Percentiles rank a stretch among this genome's conserved stretches.
Evolutionary conservation across 2,888 invertebrate genomes (phyloP).

Genomic region (Sphinx pinastri): DNA sequence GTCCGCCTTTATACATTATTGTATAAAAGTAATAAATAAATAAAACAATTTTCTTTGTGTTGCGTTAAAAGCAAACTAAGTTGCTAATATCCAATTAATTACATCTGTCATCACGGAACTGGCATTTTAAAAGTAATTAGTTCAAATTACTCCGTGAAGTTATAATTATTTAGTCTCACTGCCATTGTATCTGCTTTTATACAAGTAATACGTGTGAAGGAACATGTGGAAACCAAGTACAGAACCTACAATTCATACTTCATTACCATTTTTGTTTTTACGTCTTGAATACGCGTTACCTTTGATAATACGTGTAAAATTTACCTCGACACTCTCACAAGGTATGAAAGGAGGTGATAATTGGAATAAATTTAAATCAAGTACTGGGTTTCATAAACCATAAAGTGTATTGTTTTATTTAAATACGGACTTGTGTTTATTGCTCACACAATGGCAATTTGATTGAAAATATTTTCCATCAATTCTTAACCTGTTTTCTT

Average conservation of each 20-base stretch:
- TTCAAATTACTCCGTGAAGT: background rate
- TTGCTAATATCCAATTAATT: background rate
- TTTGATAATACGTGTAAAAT: background rate
- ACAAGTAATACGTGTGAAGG: conserved; percentile 22
- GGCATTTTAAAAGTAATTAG: conserved; percentile 6
- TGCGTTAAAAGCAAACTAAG: background rate
- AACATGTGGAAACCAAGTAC: conserved; percentile 4
- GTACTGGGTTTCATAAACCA: too few relatives aligned
- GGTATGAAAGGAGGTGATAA: background rate
- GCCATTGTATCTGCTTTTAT: conserved; percentile 10
- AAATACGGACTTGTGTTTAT: too few relatives aligned
- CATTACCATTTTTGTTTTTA: background rate
- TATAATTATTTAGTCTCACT: conserved; percentile 7
- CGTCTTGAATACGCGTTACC: background rate
- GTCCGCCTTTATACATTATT: too few relatives aligned
- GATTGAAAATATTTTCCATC: too few relatives aligned
- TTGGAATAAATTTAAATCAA: too few relatives aligned
- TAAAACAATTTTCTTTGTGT: too few relatives aligned
- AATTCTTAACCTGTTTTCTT: too few relatives aligned
- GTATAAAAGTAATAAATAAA: too few relatives aligned
- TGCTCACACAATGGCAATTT: too few relatives aligned
- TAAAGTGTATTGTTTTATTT: too few relatives aligned
- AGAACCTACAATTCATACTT: conserved; percentile 5
- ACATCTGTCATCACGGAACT: background rate
- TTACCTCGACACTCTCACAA: background rate